Base-by-base conservation (phyloP, 2,888 invertebrate genomes). In the Amiota communis region DNA sequence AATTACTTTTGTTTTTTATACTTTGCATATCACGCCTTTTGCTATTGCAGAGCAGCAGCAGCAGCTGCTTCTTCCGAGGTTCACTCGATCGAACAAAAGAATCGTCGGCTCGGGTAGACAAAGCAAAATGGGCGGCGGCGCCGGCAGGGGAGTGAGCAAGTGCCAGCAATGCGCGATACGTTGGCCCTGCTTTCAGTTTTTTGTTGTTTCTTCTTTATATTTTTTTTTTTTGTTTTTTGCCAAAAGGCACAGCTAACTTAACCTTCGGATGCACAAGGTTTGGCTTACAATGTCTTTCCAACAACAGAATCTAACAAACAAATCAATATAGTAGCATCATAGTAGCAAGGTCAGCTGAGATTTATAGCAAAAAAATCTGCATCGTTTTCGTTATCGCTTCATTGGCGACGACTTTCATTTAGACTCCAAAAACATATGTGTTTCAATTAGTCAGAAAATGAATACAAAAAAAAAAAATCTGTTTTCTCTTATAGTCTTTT, bases 211-310 rank as follows among this genome's bases (percentile, higher is more conserved):
- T 11, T 51, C n/a, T 51, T n/a, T n/a, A n/a, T 11, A 1, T 15
- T 59, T 17, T 15, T 15, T 11, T 59, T 11, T 59, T 59, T 59
- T 59, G 3, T 59, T 59, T 59, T 65, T 80, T 75, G 75, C 64
- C 77, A 77, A 76, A 78, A 79, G 8, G 13, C 1, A 59, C 11
- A 59, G 80, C 81, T 72, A 73, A 77, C 80, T 81, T 85, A 86
- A 86, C 83, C 83, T 83, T 83, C 86, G 85, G 72, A 78, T 78
- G 74, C 77, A 36, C 76, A 72, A 72, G 57, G 36, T 36, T 36
- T 36, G 6, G 36, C 36, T 36, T 6, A 36, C 36, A 36, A 36
- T 36, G 36, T 36, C 36, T 36, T 36, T 6, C 36, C 36, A 36
- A n/a, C 36, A 36, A 36, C 36, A 36, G 36, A 36, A 36, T 36